Evolutionary conservation across 1,140 invertebrate genomes (phyloP).

Genomic region (Drosophila trapezifrons): DNA sequence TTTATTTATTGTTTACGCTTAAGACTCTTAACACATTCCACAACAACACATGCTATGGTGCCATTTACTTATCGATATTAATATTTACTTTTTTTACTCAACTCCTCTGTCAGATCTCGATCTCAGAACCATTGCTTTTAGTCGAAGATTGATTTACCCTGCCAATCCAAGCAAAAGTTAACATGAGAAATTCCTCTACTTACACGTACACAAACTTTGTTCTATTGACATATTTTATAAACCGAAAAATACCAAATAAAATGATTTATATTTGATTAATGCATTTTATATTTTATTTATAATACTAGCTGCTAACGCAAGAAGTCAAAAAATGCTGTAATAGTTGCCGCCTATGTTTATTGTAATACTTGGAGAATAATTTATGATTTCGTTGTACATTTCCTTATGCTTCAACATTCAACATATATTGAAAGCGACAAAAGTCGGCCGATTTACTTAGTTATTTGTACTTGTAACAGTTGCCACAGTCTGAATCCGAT

Average conservation of each 20-base stretch:
- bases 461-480: slow-evolving; percentile 65
- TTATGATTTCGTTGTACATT: slow-evolving; percentile 30
- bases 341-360: slow-evolving; percentile 37
- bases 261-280: slow-evolving; percentile 43
- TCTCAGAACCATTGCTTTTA: slow-evolving; percentile 53
- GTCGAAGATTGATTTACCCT: slow-evolving; percentile 49
- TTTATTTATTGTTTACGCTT: slow-evolving; percentile 63
- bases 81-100: slow-evolving; percentile 28
- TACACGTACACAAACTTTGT: slow-evolving; percentile 41
- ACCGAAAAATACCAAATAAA: slow-evolving; percentile 39
- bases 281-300: slow-evolving; percentile 49
- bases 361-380: slow-evolving; percentile 19
- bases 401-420: slow-evolving; percentile 39
- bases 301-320: slow-evolving; percentile 49
- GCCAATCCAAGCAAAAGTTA: slow-evolving; percentile 12
- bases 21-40: slow-evolving; percentile 70
- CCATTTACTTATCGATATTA: slow-evolving; percentile 68
- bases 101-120: slow-evolving; percentile 39
- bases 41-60: slow-evolving; percentile 59
- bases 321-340: slow-evolving; percentile 71
- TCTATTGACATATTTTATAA: slow-evolving; percentile 43
- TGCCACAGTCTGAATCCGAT: slow-evolving; percentile 63
- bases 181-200: slow-evolving; percentile 22
- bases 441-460: slow-evolving; percentile 54
- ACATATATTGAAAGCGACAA: slow-evolving; percentile 52